Conservation (phyloP, 2,888 invertebrate genomes). For the Drosophila atripex region DNA sequence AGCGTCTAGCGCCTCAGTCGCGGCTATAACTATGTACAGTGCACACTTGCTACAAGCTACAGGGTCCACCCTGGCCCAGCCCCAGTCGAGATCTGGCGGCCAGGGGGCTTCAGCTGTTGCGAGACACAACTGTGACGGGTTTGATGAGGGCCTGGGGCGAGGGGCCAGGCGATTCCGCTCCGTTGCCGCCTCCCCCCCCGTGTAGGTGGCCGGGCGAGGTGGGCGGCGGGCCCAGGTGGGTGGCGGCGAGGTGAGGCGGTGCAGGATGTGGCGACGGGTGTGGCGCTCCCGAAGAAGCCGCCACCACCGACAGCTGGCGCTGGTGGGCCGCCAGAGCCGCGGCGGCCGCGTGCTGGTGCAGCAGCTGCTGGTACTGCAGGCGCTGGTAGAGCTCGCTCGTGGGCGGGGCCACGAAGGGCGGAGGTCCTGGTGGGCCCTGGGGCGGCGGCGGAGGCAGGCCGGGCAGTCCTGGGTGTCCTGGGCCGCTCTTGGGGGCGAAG, state of each 20-base stretch:
- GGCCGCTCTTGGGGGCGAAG: conserved; percentile 85
- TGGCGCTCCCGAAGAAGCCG: conserved; percentile 70
- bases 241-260: conserved; percentile 60
- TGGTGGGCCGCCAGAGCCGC: conserved; percentile 84
- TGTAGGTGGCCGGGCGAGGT: conserved; percentile 48
- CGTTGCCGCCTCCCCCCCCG: conserved; percentile 35
- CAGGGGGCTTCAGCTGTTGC: conserved; percentile 85
- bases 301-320: conserved; percentile 79
- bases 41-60: conserved; percentile 56
- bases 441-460: conserved; percentile 62
- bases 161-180: conserved; percentile 60
- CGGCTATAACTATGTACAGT: conserved; percentile 70
- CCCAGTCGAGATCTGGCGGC: background rate
- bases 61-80: conserved; percentile 4
- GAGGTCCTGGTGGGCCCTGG: conserved; percentile 13
- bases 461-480: conserved; percentile 52
- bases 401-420: conserved; percentile 76
- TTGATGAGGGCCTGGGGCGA: conserved; percentile 84
- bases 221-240: conserved; percentile 75
- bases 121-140: conserved; percentile 85
- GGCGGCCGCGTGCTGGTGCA: conserved; percentile 84
- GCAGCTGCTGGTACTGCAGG: conserved; percentile 84
- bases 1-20: conserved; percentile 77
- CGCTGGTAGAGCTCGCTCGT: conserved; percentile 85
- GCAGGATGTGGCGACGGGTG: conserved; percentile 55